A percentile compares a stretch with the other conserved stretches of the same genome.
These are phyloP conservation scores for Drosophila borealis DNA, from an alignment of 2,888 invertebrate species.

Conservation along the genomic window DNA sequence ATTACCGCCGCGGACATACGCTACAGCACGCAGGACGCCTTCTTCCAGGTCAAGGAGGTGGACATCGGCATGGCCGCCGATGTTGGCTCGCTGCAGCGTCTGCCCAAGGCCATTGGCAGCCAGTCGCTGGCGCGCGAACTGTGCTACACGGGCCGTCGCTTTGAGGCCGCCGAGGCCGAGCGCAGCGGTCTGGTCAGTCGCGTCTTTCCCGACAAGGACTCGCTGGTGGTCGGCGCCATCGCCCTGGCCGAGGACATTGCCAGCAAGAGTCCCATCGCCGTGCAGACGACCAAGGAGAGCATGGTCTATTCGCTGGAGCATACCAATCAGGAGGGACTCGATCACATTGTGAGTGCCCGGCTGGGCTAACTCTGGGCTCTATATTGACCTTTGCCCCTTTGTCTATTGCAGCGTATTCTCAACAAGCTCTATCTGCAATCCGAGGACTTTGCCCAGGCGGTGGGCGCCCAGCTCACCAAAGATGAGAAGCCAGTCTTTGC, in stretches of 20 bases:
- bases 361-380: no score
- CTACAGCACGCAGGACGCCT: conserved; percentile 95
- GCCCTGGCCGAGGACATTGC: conserved; percentile 93
- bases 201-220: conserved; percentile 81
- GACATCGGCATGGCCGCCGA: conserved; percentile 97
- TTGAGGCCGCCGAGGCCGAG: conserved; percentile 92
- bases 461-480: conserved; percentile 90
- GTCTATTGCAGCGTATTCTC: conserved; percentile 88
- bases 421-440: conserved; percentile 96
- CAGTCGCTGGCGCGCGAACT: conserved; percentile 95
- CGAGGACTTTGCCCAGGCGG: conserved; percentile 93
- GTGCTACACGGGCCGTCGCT: conserved; percentile 93
- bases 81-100: conserved; percentile 95
- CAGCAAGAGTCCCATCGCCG: conserved; percentile 95
- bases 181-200: conserved; percentile 92
- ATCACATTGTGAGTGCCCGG: conserved; percentile 91
- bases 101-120: conserved; percentile 95
- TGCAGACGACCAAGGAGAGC: conserved; percentile 94
- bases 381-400: not conserved
- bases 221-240: conserved; percentile 89
- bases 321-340: conserved; percentile 93
- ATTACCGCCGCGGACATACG: conserved; percentile 96
- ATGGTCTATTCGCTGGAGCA: conserved; percentile 95
- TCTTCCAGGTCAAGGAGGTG: conserved; percentile 95
- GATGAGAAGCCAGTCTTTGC: conserved; percentile 90